A percentile compares a stretch with the other conserved stretches of the same genome.
phyloP scores from a whole-genome alignment of 2,888 invertebrate genomes.

The Melanophora roralis region DNA sequence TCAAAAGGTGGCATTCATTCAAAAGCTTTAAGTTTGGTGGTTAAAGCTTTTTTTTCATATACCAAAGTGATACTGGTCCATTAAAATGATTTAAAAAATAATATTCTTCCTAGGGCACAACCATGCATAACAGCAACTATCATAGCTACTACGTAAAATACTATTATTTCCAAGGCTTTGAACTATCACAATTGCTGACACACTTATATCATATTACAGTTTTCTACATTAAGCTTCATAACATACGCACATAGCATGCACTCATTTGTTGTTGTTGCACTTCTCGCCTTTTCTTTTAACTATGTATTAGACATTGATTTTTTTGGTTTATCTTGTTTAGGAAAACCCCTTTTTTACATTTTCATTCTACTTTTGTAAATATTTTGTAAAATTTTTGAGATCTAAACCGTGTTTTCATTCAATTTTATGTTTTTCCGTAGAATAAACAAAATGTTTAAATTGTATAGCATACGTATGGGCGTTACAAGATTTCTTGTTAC shows the following conservation, averaged over 20 bases:
- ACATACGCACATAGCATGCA: too few relatives aligned
- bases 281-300: too few relatives aligned
- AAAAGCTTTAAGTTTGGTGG: too few relatives aligned
- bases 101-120: too few relatives aligned
- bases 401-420: conserved; percentile 50
- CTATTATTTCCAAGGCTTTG: background rate
- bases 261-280: too few relatives aligned
- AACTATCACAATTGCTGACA: conserved; percentile 5
- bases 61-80: too few relatives aligned
- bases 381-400: conserved; percentile 24
- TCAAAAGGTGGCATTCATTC: too few relatives aligned
- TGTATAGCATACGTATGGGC: conserved; percentile 55
- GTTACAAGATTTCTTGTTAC: conserved; percentile 55
- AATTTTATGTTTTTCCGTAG: conserved; percentile 45
- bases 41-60: too few relatives aligned
- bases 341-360: background rate
- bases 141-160: background rate
- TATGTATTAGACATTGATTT: conserved; percentile 9
- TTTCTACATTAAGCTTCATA: background rate
- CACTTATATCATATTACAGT: background rate
- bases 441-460: conserved; percentile 41
- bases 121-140: conserved; percentile 3
- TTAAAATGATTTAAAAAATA: too few relatives aligned
- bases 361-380: background rate
- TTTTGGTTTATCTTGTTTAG: background rate